Percentiles rank a stretch among this genome's conserved stretches.
phyloP scores from a whole-genome alignment of 2,888 invertebrate species.

The Dynastes maya region DNA sequence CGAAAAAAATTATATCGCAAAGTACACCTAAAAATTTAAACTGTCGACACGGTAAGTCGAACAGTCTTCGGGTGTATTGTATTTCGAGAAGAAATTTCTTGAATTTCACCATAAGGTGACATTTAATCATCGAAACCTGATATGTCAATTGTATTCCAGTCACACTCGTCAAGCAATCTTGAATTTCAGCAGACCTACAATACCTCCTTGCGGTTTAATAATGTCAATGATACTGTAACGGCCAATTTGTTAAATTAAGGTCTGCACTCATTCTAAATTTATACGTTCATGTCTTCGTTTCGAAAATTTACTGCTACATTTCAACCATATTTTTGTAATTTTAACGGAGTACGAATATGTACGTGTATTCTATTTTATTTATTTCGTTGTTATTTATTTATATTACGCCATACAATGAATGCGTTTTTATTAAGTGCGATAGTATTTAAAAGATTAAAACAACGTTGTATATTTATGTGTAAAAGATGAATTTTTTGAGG shows the following conservation, averaged over 20 bases:
- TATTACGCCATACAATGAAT: too few species aligned
- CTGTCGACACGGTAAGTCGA: not conserved
- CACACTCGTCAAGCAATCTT: slow-evolving; percentile 38
- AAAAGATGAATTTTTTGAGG: too few species aligned
- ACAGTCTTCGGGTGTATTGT: not conserved
- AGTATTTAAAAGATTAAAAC: too few species aligned
- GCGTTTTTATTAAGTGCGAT: too few species aligned
- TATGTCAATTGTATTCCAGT: slow-evolving; percentile 39
- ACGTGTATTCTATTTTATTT: too few species aligned
- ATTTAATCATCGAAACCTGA: slow-evolving; percentile 39
- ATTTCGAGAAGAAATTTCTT: slow-evolving; percentile 41
- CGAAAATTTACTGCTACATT: too few species aligned
- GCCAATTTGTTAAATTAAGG: slow-evolving; percentile 36
- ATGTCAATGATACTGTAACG: slow-evolving; percentile 36
- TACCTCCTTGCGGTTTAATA: slow-evolving; percentile 28
- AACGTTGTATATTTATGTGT: too few species aligned
- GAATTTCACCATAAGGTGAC: slow-evolving; percentile 40
- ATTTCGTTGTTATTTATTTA: too few species aligned
- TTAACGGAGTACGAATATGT: too few species aligned
- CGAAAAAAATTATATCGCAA: too few species aligned
- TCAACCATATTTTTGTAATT: too few species aligned
- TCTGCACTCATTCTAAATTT: not conserved
- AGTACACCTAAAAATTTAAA: not conserved
- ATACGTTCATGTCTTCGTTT: not conserved
- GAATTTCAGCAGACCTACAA: slow-evolving; percentile 37